Conservation (phyloP, 2,797 vertebrate species). For the Gallinago solitaria region DNA sequence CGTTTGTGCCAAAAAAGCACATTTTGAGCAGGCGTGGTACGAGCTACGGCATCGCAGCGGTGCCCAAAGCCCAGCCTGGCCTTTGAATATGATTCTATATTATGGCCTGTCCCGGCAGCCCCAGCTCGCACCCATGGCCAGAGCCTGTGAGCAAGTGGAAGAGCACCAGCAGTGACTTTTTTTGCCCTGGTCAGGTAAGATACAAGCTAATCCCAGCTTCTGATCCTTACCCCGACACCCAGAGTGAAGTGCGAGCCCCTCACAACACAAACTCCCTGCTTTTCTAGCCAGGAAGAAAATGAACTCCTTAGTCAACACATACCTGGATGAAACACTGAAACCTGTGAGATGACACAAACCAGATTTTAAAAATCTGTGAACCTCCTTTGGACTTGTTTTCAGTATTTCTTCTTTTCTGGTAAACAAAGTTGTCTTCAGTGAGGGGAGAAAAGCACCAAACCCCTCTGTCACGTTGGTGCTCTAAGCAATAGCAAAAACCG, state of each 20-base stretch:
- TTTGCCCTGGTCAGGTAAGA: neutral
- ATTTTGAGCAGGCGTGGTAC: neutral
- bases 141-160: accelerated
- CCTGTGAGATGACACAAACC: neutral
- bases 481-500: neutral
- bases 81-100: no score
- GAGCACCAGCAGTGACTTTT: neutral
- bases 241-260: neutral
- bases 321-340: neutral
- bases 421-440: neutral
- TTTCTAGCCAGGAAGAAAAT: neutral
- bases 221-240: accelerated
- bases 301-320: neutral
- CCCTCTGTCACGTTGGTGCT: neutral
- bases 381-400: neutral
- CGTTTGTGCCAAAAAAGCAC: neutral
- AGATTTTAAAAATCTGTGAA: neutral
- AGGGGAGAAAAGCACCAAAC: neutral
- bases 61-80: accelerated
- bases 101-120: neutral
- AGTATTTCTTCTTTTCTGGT: neutral
- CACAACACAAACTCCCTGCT: neutral
- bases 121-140: neutral
- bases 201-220: neutral
- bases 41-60: neutral